These are phyloP conservation scores for Solen grandis DNA, from an alignment of 1,140 invertebrate species.

Conservation along the genomic window DNA sequence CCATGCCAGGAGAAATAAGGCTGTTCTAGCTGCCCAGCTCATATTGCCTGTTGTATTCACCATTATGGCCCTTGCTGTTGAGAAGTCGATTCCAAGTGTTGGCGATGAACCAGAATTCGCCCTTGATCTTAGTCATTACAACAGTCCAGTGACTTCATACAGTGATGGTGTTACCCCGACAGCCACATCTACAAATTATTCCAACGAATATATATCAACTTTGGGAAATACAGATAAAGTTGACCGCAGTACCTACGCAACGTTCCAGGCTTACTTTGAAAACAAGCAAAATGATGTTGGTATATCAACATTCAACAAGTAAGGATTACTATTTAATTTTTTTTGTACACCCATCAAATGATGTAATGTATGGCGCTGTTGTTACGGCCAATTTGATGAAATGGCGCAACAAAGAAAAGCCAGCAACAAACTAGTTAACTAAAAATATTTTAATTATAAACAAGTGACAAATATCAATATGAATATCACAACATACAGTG, in stretches of 20 bases:
- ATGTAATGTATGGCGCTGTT: too few relatives aligned
- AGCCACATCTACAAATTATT: background rate
- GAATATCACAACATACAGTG: too few relatives aligned
- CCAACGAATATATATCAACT: constrained; percentile 23
- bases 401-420: too few relatives aligned
- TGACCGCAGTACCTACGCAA: background rate
- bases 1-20: constrained; percentile 76
- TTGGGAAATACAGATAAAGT: constrained; percentile 5
- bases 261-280: constrained; percentile 49
- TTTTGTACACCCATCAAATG: background rate
- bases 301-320: constrained; percentile 64
- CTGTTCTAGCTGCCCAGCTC: constrained; percentile 75
- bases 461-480: too few relatives aligned
- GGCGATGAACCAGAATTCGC: constrained; percentile 72
- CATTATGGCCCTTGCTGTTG: constrained; percentile 75
- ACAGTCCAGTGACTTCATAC: constrained; percentile 46
- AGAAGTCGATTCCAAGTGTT: constrained; percentile 72
- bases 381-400: too few relatives aligned
- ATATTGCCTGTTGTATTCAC: constrained; percentile 78
- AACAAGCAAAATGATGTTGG: constrained; percentile 56
- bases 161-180: constrained; percentile 17
- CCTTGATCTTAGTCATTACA: constrained; percentile 63
- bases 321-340: background rate
- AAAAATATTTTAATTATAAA: too few relatives aligned
- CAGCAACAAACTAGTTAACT: too few relatives aligned